A percentile compares a stretch with the other conserved stretches of the same genome.
These are phyloP conservation scores for Scomberomorus guttatus DNA, from an alignment of 2,797 vertebrate genomes.

Conservation along the genomic window DNA sequence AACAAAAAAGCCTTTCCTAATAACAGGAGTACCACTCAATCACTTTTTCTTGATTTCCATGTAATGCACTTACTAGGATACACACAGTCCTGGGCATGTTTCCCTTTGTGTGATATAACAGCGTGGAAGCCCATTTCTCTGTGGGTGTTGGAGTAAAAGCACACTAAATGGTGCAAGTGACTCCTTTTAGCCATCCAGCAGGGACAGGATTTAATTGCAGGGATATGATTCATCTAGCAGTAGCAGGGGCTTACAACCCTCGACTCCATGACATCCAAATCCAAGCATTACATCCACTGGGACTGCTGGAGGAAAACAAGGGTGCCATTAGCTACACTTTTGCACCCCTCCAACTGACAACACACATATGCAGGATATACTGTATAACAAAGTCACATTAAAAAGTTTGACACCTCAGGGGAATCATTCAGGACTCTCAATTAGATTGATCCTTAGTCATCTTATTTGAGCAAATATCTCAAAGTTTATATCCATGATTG, in stretches of 20 bases:
- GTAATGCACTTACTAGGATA: neutral
- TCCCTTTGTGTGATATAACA: conserved; percentile 6
- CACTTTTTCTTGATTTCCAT: neutral
- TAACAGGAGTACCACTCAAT: neutral
- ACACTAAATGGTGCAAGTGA: conserved; percentile 19
- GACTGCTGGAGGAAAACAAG: neutral
- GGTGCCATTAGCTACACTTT: neutral
- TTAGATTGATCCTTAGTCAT: neutral
- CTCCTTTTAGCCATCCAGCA: conserved; percentile 28
- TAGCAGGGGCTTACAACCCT: conserved; percentile 31
- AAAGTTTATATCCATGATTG: neutral
- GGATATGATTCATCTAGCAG: conserved; percentile 50
- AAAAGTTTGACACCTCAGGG: neutral
- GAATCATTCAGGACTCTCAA: neutral
- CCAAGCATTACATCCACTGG: neutral
- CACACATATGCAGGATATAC: neutral
- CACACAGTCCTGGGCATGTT: neutral
- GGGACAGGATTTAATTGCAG: conserved; percentile 54
- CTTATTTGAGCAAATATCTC: neutral
- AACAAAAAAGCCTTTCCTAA: neutral
- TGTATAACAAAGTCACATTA: neutral
- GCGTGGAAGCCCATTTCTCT: neutral
- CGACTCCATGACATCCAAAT: conserved; percentile 23
- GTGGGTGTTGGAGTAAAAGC: conserved; percentile 41
- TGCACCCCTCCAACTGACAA: neutral